These are phyloP conservation scores for Manis javanica DNA, from an alignment of 2,797 vertebrate species.

Conservation along the genomic window DNA sequence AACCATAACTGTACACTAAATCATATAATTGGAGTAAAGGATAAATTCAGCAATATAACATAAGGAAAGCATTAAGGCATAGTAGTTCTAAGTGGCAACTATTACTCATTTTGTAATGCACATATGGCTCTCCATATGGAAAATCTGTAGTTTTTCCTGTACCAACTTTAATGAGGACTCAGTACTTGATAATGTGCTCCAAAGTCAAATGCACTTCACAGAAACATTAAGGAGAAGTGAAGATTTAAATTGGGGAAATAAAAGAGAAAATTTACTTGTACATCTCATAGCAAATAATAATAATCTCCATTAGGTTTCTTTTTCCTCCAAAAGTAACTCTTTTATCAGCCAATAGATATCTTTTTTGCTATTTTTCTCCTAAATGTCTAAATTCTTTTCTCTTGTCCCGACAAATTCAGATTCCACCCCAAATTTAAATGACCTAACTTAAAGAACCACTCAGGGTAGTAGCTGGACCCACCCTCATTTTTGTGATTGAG, in stretches of 20 bases:
- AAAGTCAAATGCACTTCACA: neutral
- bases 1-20: neutral
- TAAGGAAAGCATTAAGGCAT: neutral
- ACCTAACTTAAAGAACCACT: neutral
- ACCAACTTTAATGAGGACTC: neutral
- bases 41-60: neutral
- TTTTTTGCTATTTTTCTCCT: neutral
- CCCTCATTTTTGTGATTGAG: neutral
- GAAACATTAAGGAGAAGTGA: neutral
- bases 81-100: neutral
- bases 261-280: neutral
- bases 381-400: conserved; percentile 9
- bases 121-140: neutral
- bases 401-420: neutral
- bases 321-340: neutral
- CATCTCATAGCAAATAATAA: neutral
- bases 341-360: neutral
- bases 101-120: neutral
- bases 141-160: neutral
- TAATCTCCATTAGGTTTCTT: neutral
- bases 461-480: neutral
- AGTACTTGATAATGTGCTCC: neutral
- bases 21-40: neutral
- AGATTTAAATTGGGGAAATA: neutral
- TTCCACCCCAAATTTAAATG: neutral